Percentiles rank a stretch among this genome's conserved stretches.
Evolutionary conservation across 1,140 invertebrate species (phyloP).

Genomic region (Nasonia vitripennis): DNA sequence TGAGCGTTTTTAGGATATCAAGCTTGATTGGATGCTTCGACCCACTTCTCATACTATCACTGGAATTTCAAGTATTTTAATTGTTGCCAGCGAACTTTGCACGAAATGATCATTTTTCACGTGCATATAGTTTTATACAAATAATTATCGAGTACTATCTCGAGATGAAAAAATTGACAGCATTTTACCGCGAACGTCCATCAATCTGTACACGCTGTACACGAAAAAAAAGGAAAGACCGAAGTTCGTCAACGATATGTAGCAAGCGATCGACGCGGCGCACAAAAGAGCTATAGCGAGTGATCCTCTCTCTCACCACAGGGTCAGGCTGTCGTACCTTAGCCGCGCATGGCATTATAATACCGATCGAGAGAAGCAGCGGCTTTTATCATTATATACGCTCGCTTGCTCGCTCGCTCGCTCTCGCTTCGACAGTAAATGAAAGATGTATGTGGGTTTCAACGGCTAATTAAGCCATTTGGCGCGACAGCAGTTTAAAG

Average conservation of each 20-base stretch:
- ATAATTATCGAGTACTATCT: no score
- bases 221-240: neutral
- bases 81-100: neutral
- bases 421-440: constrained; percentile 10
- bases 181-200: neutral
- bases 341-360: constrained; percentile 1
- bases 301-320: neutral
- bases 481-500: constrained; percentile 43
- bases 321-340: neutral
- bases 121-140: no score
- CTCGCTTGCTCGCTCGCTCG: neutral
- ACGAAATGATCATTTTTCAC: no score
- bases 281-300: neutral
- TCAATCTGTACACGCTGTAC: neutral
- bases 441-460: constrained; percentile 41
- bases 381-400: constrained; percentile 14
- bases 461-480: constrained; percentile 50
- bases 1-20: neutral
- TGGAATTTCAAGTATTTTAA: neutral
- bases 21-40: neutral
- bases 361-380: constrained; percentile 7
- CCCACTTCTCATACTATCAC: neutral
- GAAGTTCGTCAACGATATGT: neutral
- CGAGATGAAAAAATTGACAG: no score
- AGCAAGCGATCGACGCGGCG: no score